These are phyloP conservation scores for Regulus satrapa DNA, from an alignment of 2,113 vertebrate species.

Conservation along the genomic window DNA sequence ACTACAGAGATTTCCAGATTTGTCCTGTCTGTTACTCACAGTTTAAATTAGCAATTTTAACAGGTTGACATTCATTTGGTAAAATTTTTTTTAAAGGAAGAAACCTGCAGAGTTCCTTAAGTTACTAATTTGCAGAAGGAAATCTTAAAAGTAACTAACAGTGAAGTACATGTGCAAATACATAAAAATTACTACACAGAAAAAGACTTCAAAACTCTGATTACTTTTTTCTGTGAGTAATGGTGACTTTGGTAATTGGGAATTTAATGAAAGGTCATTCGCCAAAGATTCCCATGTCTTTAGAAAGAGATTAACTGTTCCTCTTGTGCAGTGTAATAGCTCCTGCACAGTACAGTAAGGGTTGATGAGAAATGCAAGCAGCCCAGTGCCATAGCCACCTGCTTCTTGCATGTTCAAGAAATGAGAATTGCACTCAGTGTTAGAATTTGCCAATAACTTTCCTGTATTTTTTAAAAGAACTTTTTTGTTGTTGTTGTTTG, in stretches of 20 bases:
- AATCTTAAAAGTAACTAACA: background rate
- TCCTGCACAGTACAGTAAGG: background rate
- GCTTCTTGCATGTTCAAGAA: background rate
- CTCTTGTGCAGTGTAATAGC: background rate
- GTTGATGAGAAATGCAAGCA: background rate
- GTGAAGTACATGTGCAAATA: background rate
- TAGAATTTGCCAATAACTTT: background rate
- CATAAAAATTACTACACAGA: background rate
- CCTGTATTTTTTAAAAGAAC: background rate
- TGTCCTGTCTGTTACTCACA: background rate
- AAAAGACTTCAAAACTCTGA: background rate
- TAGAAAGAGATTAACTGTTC: background rate
- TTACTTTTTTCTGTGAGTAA: constrained; percentile 13
- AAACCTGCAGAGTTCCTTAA: background rate
- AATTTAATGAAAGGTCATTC: constrained; percentile 25
- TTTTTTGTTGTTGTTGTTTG: no score
- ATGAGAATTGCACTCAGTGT: background rate
- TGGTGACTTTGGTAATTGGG: constrained; percentile 6
- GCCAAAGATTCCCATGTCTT: background rate
- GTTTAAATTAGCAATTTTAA: background rate
- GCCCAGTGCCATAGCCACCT: background rate
- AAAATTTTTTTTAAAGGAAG: background rate
- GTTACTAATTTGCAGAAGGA: background rate
- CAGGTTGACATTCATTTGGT: background rate
- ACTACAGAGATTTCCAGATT: background rate